A percentile compares a stretch with the other conserved stretches of the same genome.
phyloP scores from a whole-genome alignment of 2,113 vertebrate species.

The Chaetodon auriga region DNA sequence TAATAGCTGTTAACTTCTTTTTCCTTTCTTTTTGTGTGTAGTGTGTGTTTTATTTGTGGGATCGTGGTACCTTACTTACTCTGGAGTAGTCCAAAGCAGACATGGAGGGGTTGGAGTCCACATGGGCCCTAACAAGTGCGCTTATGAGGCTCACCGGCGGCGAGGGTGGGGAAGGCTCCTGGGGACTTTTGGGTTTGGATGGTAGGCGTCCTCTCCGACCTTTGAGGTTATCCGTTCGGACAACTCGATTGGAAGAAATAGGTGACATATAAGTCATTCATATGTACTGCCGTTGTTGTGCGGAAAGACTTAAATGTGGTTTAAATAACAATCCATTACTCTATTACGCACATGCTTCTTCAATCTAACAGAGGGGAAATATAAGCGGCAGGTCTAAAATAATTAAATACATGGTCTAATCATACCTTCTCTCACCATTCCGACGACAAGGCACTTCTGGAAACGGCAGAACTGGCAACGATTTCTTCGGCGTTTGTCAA shows the following conservation, averaged over 20 bases:
- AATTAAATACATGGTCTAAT: conserved; percentile 7
- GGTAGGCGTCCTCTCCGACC: conserved; percentile 96
- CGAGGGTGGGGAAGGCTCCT: conserved; percentile 96
- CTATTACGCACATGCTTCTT: conserved; percentile 8
- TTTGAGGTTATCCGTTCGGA: conserved; percentile 97
- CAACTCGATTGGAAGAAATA: conserved; percentile 85
- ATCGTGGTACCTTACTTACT: conserved; percentile 84
- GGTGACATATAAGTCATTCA: conserved; percentile 22
- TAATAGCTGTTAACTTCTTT: background rate
- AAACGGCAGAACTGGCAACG: conserved; percentile 97
- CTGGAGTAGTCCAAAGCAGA: conserved; percentile 97
- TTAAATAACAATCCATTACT: background rate
- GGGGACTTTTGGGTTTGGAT: conserved; percentile 99
- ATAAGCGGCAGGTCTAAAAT: background rate
- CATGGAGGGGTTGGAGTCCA: conserved; percentile 99
- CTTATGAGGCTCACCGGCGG: conserved; percentile 98
- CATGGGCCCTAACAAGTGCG: conserved; percentile 96
- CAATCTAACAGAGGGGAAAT: background rate
- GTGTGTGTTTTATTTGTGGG: conserved; percentile 11
- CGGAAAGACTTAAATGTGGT: background rate
- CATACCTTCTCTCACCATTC: conserved; percentile 99
- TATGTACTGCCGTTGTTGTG: background rate
- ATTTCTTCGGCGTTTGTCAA: conserved; percentile 96
- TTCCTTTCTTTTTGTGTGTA: background rate
- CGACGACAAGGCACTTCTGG: conserved; percentile 97